Conservation (phyloP, 1,140 invertebrate genomes). For the Ladona fulva region DNA sequence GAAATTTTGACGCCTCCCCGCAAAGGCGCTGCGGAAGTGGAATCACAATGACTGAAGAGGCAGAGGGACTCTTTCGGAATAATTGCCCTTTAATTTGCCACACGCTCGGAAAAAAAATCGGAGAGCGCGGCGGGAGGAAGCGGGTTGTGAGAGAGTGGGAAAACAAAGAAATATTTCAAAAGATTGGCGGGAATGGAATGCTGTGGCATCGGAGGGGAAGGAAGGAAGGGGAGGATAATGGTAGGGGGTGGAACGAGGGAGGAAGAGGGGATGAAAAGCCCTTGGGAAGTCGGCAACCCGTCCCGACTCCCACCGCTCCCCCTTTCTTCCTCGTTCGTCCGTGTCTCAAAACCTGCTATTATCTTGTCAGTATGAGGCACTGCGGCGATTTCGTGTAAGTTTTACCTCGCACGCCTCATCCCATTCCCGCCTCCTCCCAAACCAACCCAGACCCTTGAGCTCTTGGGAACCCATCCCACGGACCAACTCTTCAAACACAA, state of each 20-base stretch:
- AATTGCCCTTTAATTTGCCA: background rate
- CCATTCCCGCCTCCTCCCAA: background rate
- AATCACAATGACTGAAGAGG: background rate
- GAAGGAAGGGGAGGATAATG: background rate
- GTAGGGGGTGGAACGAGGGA: background rate
- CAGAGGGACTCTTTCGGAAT: background rate
- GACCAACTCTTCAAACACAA: constrained; percentile 1
- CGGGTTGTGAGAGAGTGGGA: background rate
- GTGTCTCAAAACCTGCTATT: constrained; percentile 9
- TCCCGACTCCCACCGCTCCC: background rate
- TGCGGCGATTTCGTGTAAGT: constrained; percentile 7
- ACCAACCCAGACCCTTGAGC: background rate
- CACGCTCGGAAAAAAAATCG: background rate
- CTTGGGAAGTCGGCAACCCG: constrained; percentile 1
- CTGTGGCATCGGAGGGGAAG: background rate
- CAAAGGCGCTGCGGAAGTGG: background rate
- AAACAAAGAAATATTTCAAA: constrained; percentile 11
- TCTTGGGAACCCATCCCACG: background rate
- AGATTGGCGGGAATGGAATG: background rate
- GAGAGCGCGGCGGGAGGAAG: background rate
- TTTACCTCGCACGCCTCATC: too few relatives aligned
- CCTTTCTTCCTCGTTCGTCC: background rate
- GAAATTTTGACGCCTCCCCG: background rate
- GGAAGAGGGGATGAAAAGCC: background rate
- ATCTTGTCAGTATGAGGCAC: constrained; percentile 8